Evolutionary conservation across 1,140 invertebrate genomes (phyloP).

Genomic region (Hyles vespertilio): DNA sequence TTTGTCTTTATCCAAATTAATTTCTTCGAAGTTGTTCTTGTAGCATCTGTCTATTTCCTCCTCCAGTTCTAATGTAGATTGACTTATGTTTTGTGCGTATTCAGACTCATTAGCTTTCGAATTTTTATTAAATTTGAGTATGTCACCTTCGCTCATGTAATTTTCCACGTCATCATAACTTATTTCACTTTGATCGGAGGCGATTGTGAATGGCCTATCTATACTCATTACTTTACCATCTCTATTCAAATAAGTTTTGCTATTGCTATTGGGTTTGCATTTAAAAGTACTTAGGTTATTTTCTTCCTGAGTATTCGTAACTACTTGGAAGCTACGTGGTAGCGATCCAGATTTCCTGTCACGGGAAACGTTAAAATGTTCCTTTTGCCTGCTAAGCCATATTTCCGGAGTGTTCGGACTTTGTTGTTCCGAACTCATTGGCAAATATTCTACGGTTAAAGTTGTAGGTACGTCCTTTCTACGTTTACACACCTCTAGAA

Average conservation of each 20-base stretch:
- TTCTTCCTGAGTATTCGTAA: conserved; percentile 62
- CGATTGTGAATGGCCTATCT: conserved; percentile 82
- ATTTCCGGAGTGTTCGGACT: conserved; percentile 72
- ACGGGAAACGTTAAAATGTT: conserved; percentile 70
- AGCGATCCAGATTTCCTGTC: conserved; percentile 84
- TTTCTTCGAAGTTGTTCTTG: conserved; percentile 68
- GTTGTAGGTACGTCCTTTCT: conserved; percentile 46
- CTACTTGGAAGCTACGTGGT: conserved; percentile 85
- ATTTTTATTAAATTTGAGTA: conserved; percentile 77
- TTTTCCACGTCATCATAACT: conserved; percentile 77
- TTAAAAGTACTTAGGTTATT: conserved; percentile 59
- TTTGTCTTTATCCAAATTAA: conserved; percentile 57
- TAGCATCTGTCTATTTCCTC: conserved; percentile 73
- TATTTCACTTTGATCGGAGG: conserved; percentile 80
- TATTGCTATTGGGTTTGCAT: conserved; percentile 67
- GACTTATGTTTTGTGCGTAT: conserved; percentile 71
- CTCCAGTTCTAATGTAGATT: conserved; percentile 71
- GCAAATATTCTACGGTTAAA: conserved; percentile 54
- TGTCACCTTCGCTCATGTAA: conserved; percentile 70
- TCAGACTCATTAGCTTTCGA: conserved; percentile 58
- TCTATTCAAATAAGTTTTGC: conserved; percentile 73
- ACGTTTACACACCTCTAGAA: conserved; percentile 55
- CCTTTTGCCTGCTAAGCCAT: conserved; percentile 74
- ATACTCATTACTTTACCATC: conserved; percentile 74
- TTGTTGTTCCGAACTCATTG: conserved; percentile 65